These are phyloP conservation scores for Osmerus eperlanus DNA, from an alignment of 2,113 vertebrate genomes.

Conservation along the genomic window DNA sequence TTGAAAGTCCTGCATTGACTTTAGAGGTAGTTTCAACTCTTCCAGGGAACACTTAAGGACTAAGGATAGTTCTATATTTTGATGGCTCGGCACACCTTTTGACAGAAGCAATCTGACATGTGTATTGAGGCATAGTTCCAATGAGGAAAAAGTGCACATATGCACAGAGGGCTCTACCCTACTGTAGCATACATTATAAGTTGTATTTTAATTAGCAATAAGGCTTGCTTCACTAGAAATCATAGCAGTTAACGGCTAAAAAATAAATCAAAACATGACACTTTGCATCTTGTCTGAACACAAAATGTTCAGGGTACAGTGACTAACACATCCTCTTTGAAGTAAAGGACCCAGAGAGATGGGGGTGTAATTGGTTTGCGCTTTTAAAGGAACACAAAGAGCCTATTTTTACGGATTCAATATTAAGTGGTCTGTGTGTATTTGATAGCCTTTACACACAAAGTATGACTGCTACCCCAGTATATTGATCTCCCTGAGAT, in stretches of 20 bases:
- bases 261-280: constrained; percentile 37
- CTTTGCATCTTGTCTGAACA: constrained; percentile 26
- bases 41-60: constrained; percentile 6
- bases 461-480: not conserved
- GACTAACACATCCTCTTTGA: constrained; percentile 7
- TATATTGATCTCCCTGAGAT: not conserved
- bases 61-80: constrained; percentile 11
- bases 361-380: not conserved
- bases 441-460: not conserved
- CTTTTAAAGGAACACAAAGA: not conserved
- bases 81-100: constrained; percentile 10
- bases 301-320: constrained; percentile 14
- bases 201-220: constrained; percentile 38
- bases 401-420: not conserved
- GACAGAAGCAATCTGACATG: constrained; percentile 9
- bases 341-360: not conserved
- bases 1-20: not conserved
- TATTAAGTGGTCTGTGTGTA: not conserved
- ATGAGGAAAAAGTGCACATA: constrained; percentile 17
- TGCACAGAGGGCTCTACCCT: constrained; percentile 20
- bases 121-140: constrained; percentile 28
- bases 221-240: constrained; percentile 29
- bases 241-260: constrained; percentile 14
- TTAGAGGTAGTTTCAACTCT: not conserved
- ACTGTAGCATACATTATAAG: constrained; percentile 22